Evolutionary conservation across 2,113 vertebrate genomes (phyloP), one percentile per base, ranked within the genome.

Genomic region (Amphilophus citrinellus): DNA sequence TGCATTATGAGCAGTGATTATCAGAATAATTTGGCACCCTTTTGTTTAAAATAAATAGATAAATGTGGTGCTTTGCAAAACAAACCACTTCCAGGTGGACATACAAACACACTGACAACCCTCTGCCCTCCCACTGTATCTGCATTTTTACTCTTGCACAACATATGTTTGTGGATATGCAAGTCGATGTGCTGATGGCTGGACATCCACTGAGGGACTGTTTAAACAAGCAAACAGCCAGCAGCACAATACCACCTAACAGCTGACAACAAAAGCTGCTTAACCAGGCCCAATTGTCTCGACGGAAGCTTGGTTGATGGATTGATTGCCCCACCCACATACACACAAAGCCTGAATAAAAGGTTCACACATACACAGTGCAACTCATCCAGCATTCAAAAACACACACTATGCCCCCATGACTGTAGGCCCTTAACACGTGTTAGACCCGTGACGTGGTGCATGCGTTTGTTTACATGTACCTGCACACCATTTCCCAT

Each of bases 51-150:
- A 50, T 20, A 8, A 50, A 50, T 3, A 68, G 50, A 68, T 68
- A 24, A 65, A 78, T 82, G 63, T 61, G 61, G 82, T 86, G 85
- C 88, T 92, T 89, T 81, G 10, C 61, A 92, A 93, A 93, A 91
- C 87, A 92, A 95, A 94, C 87, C 86, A 83, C 82, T 81, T 88
- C 93, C 94, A 96, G 95, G 93, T 96, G 94, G 90, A 93, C 95
- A 95, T 95, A 95, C 94, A 95, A 90, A 88, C 90, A 93, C 35
- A 9, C 68, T 2, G 66, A 79, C 85, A 77, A 80, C 77, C 30
- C 68, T 82, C 77, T 22, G 22, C 66, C 76, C 57, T 30, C 27
- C 68, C 22, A 57, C 56, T 14, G 66, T 3, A 75, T 6, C 30
- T 56, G 63, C 82, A 62, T 57, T 66, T 79, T 80, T 71, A 77